A percentile compares a stretch with the other conserved stretches of the same genome.
Conservation (phyloP, 2,797 vertebrate genomes). For the Lycodopsis pacificus region DNA sequence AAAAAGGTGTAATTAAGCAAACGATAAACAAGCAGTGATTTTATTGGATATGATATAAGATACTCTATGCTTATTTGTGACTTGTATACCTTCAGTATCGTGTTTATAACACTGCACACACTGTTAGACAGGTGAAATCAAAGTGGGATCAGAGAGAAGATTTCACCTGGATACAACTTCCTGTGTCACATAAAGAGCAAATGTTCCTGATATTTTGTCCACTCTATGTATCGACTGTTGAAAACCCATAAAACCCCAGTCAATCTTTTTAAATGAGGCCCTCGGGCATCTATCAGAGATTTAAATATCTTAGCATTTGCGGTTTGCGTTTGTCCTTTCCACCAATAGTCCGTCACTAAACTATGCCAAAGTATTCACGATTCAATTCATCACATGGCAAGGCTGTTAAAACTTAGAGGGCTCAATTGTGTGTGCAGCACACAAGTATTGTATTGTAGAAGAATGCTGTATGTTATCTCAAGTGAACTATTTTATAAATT, state of each 20-base stretch:
- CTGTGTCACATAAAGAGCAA: conserved; percentile 33
- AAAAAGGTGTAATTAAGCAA: conserved; percentile 56
- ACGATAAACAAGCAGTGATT: conserved; percentile 52
- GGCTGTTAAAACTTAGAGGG: conserved; percentile 78
- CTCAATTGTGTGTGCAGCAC: conserved; percentile 70
- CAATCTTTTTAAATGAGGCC: conserved; percentile 46
- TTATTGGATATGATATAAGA: conserved; percentile 61
- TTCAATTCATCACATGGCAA: conserved; percentile 62
- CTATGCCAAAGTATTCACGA: conserved; percentile 86
- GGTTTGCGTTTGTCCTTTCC: conserved; percentile 76
- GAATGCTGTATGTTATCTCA: conserved; percentile 76
- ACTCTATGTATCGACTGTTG: conserved; percentile 58
- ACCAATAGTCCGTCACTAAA: conserved; percentile 79
- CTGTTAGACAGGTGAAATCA: conserved; percentile 41
- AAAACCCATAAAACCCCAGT: conserved; percentile 44
- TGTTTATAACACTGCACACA: conserved; percentile 57
- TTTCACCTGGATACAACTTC: conserved; percentile 39
- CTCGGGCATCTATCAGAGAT: conserved; percentile 51
- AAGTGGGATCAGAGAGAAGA: conserved; percentile 30
- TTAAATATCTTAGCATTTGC: conserved; percentile 57
- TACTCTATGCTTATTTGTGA: conserved; percentile 71
- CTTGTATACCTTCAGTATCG: conserved; percentile 67
- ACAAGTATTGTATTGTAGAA: conserved; percentile 69
- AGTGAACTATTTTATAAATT: conserved; percentile 83
- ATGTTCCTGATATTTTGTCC: conserved; percentile 46